A percentile compares a stretch with the other conserved stretches of the same genome.
phyloP scores from a whole-genome alignment of 2,113 vertebrate genomes.

The Rhizomys pruinosus region DNA sequence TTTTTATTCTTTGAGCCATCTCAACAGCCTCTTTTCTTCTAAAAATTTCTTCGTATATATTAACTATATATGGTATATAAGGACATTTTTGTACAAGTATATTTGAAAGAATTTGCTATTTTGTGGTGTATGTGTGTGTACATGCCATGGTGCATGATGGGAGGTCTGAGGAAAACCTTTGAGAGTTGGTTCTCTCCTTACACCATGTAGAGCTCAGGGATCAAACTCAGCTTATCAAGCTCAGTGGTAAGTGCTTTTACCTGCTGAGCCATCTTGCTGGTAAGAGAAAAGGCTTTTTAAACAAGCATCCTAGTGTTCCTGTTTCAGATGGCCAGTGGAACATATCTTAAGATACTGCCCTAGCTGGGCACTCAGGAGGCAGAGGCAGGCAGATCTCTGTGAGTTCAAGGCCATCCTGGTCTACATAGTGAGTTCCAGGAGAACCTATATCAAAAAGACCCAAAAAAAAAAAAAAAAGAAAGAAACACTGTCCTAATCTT shows the following conservation, averaged over 20 bases:
- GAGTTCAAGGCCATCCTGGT: no score
- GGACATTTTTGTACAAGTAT: neutral
- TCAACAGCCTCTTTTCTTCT: neutral
- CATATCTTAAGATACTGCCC: conserved; percentile 46
- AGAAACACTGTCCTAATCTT: conserved; percentile 7
- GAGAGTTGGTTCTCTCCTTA: neutral
- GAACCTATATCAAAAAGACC: no score
- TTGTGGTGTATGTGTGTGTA: neutral
- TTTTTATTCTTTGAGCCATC: neutral
- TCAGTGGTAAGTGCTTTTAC: neutral
- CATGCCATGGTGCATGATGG: neutral
- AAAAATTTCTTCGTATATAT: neutral
- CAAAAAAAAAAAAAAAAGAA: no score
- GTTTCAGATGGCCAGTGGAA: conserved; percentile 17
- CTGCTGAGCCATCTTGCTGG: neutral
- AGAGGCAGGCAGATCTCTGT: no score
- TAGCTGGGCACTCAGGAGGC: no score
- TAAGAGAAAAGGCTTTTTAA: conserved; percentile 30
- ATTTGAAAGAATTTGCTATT: neutral
- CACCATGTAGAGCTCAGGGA: neutral
- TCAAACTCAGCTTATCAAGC: neutral
- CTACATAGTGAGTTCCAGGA: no score
- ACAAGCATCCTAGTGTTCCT: neutral
- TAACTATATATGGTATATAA: neutral
- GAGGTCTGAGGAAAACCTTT: neutral